Base-by-base conservation (phyloP, 2,113 vertebrate species). In the Vombatus ursinus region DNA sequence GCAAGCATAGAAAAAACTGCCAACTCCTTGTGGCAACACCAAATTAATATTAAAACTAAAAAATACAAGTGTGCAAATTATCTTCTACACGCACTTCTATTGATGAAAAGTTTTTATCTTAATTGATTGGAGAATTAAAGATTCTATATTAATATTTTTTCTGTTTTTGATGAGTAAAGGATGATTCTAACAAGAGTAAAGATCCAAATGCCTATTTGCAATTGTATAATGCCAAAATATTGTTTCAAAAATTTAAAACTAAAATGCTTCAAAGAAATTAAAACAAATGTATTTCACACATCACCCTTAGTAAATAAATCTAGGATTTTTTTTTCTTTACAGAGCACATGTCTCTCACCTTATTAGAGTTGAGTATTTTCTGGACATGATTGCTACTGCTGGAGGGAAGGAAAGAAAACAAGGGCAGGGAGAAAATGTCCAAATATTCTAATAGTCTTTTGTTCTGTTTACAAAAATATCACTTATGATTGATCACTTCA, bases 41-140 rank as follows among this genome's bases (percentile, higher is more conserved):
- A 99, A 98, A 96, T 98, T 97, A 98, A 97, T 94, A 95, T 97
- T 98, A 98, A 98, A 98, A 98, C 97, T 98, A 98, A 98, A 98
- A 98, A 96, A 98, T 98, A 98, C 84, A 94, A 94, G 95, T 51
- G 96, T 98, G 98, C 98, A 98, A 98, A 49, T 96, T 98, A 98
- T 97, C 97, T 98, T 98, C 97, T 97, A 98, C 98, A 97, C 97
- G 97, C 91, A 98, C 98, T 98, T 98, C 98, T 97, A 97, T 98
- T 98, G 96, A 97, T 95, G 97, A 97, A 98, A 98, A 98, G 98
- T 96, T 98, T 98, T 96, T 44, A 49, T 53, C 22, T 98, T 96
- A 10, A 94, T 53, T 77, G 50, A 8, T 57, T 95, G 93, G 89
- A 91, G 94, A 95, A 91, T n/a, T 93, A 26, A 9, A 52, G 25